These are phyloP conservation scores for Myanophis thanlyinensis DNA, from an alignment of 2,113 vertebrate species.

Conservation along the genomic window DNA sequence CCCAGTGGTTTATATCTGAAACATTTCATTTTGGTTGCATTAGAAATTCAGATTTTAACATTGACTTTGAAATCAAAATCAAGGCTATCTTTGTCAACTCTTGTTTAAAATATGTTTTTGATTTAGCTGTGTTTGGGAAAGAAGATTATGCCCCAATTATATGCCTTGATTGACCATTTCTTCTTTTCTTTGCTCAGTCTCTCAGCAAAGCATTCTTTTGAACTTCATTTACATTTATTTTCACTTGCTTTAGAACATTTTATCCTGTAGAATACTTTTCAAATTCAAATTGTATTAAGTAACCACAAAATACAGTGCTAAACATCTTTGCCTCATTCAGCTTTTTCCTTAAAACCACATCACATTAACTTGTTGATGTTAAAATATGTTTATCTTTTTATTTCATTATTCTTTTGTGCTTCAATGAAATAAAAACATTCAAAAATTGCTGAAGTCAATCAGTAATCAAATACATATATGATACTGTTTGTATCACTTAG, in stretches of 20 bases:
- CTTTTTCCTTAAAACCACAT: conserved; percentile 20
- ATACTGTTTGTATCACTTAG: not conserved
- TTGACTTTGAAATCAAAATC: not conserved
- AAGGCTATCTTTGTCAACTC: not conserved
- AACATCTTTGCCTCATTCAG: conserved; percentile 3
- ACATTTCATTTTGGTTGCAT: not conserved
- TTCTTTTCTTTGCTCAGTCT: conserved; percentile 7
- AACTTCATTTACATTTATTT: conserved; percentile 21
- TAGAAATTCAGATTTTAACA: not conserved
- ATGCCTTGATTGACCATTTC: conserved; percentile 15
- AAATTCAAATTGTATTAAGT: conserved; percentile 23
- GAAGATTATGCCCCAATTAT: not conserved
- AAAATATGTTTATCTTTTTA: conserved; percentile 8
- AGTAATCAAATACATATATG: conserved; percentile 13
- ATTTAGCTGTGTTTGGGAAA: conserved; percentile 23
- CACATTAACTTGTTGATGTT: conserved; percentile 18
- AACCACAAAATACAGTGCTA: conserved; percentile 11
- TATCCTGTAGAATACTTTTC: conserved; percentile 16
- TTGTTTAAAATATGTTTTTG: conserved; percentile 1
- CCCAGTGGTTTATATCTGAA: not conserved
- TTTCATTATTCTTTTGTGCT: conserved; percentile 9
- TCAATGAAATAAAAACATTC: conserved; percentile 17
- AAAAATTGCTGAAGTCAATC: conserved; percentile 13
- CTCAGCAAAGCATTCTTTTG: conserved; percentile 5
- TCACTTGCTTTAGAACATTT: conserved; percentile 16